Conservation (phyloP, 2,113 vertebrate genomes). For the Tachysurus vachellii region DNA sequence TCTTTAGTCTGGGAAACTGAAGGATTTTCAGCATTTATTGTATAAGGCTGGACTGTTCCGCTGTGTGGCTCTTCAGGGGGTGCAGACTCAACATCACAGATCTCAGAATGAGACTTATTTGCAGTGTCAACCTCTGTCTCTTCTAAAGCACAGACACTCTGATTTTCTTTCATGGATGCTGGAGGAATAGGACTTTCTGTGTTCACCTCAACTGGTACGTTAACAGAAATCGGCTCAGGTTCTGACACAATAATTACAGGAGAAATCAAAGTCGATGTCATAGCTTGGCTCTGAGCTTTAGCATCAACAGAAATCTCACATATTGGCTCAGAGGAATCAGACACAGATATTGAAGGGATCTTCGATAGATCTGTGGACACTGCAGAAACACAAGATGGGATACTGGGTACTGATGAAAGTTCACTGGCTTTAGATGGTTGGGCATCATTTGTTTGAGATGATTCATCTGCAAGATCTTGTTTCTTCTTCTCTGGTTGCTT, state of each 20-base stretch:
- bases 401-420: neutral
- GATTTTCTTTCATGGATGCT: slow-evolving; percentile 1
- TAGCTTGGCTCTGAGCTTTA: neutral
- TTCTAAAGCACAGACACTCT: neutral
- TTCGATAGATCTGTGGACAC: neutral
- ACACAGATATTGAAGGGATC: neutral
- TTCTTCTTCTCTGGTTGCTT: slow-evolving; percentile 6
- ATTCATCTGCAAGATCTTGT: neutral
- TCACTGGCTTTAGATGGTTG: neutral
- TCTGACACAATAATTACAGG: slow-evolving; percentile 1
- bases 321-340: neutral
- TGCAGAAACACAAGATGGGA: neutral
- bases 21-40: slow-evolving; percentile 17
- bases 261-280: neutral
- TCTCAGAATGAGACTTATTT: neutral
- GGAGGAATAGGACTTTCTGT: neutral
- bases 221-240: slow-evolving; percentile 19
- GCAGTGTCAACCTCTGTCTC: neutral
- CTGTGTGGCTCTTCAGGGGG: slow-evolving; percentile 2
- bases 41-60: slow-evolving; percentile 27
- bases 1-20: slow-evolving; percentile 9
- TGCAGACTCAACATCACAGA: neutral
- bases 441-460: neutral
- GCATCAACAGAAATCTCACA: slow-evolving; percentile 8
- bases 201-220: slow-evolving; percentile 12